Evolutionary conservation across 2,888 invertebrate genomes (phyloP).

Genomic region (Synanthedon tipuliformis): DNA sequence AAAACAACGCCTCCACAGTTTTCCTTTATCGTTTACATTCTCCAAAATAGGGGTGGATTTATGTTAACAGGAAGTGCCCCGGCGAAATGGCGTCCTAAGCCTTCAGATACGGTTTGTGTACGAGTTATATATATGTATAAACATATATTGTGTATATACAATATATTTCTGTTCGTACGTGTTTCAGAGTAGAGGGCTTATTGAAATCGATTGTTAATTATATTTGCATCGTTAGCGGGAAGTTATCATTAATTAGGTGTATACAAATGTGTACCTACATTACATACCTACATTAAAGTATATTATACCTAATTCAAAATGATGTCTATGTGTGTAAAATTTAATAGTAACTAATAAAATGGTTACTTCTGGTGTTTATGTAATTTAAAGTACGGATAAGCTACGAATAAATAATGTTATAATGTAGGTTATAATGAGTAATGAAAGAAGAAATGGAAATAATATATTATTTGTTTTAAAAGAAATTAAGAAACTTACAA

Average conservation of each 20-base stretch:
- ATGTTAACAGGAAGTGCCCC: slow-evolving; percentile 59
- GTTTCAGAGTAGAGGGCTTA: slow-evolving; percentile 1
- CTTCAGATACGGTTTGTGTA: slow-evolving; percentile 49
- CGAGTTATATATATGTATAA: slow-evolving; percentile 15
- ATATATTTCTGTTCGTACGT: slow-evolving; percentile 10
- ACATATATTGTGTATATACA: slow-evolving; percentile 9
- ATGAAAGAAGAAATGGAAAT: too few species aligned
- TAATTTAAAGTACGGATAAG: too few species aligned
- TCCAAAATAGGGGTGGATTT: slow-evolving; percentile 52
- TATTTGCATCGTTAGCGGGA: not conserved
- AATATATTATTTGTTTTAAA: too few species aligned
- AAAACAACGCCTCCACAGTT: slow-evolving; percentile 17
- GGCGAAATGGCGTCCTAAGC: slow-evolving; percentile 55
- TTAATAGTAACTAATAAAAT: too few species aligned
- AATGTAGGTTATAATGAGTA: too few species aligned
- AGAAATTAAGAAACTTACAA: too few species aligned
- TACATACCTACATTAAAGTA: too few species aligned
- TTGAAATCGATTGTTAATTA: slow-evolving; percentile 18
- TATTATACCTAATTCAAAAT: too few species aligned
- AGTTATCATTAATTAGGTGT: not conserved
- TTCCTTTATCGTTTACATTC: slow-evolving; percentile 15
- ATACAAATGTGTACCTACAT: not conserved
- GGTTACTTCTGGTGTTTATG: too few species aligned
- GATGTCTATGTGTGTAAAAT: too few species aligned
- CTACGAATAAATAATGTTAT: too few species aligned